Evolutionary conservation across 2,113 vertebrate genomes (phyloP).

Genomic region (Cyprinodon tularosa): DNA sequence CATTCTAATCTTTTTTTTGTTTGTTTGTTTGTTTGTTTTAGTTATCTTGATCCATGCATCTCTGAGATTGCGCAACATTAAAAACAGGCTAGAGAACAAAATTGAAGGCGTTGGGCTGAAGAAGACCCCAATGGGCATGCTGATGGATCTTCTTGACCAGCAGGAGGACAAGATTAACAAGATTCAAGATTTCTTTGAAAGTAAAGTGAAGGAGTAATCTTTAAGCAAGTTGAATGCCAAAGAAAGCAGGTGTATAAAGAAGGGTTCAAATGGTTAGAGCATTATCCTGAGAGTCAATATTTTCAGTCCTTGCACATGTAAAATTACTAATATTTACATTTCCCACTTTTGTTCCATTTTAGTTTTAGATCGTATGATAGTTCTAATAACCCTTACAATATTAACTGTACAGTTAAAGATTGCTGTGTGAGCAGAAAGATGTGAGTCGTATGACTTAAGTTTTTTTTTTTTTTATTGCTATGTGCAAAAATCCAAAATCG

Average conservation of each 20-base stretch:
- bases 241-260: conserved; percentile 16
- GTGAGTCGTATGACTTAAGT: conserved; percentile 30
- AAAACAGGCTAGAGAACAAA: conserved; percentile 97
- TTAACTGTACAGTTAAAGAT: conserved; percentile 1
- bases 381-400: conserved; percentile 18
- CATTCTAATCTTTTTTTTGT: background rate
- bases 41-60: conserved; percentile 95
- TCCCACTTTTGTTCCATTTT: conserved; percentile 26
- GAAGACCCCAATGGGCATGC: conserved; percentile 94
- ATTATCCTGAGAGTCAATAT: conserved; percentile 17
- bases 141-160: conserved; percentile 94
- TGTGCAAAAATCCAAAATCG: conserved; percentile 22
- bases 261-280: conserved; percentile 20
- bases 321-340: conserved; percentile 30
- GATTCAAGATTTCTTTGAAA: conserved; percentile 88
- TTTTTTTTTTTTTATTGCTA: conserved; percentile 33
- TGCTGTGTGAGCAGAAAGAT: conserved; percentile 15
- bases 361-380: background rate
- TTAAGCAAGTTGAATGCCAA: background rate
- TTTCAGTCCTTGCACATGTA: conserved; percentile 12
- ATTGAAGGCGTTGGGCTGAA: conserved; percentile 93
- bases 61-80: conserved; percentile 91
- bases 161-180: conserved; percentile 92
- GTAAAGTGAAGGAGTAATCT: conserved; percentile 87
- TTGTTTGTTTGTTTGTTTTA: conserved; percentile 48